phyloP scores from a whole-genome alignment of 1,140 invertebrate species.

The Drosophila nigrodunni region DNA sequence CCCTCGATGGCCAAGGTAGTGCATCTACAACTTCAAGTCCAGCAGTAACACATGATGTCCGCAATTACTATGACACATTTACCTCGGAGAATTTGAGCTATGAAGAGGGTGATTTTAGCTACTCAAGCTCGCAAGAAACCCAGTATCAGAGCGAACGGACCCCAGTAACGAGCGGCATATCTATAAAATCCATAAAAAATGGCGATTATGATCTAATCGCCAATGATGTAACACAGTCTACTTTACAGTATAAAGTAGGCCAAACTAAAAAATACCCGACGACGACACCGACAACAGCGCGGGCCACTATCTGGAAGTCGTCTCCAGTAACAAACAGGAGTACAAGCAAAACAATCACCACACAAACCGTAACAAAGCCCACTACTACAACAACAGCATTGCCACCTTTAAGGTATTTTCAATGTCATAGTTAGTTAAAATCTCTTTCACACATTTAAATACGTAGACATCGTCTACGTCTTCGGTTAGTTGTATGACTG shows the following conservation, averaged over 20 bases:
- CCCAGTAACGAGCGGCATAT: slow-evolving; percentile 10
- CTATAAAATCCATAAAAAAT: slow-evolving; percentile 18
- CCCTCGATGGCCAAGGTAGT: slow-evolving; percentile 38
- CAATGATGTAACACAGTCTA: slow-evolving; percentile 43
- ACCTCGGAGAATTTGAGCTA: slow-evolving; percentile 37
- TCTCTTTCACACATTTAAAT: not conserved
- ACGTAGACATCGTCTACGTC: slow-evolving; percentile 21
- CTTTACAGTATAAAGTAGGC: slow-evolving; percentile 20
- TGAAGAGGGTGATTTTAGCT: slow-evolving; percentile 56
- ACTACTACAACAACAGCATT: slow-evolving; percentile 52
- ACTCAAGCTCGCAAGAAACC: slow-evolving; percentile 58
- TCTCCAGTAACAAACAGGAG: slow-evolving; percentile 29
- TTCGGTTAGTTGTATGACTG: slow-evolving; percentile 6
- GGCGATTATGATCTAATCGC: slow-evolving; percentile 58
- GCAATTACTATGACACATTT: slow-evolving; percentile 60
- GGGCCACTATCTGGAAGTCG: slow-evolving; percentile 21
- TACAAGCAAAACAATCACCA: slow-evolving; percentile 49
- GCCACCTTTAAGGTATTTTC: slow-evolving; percentile 60
- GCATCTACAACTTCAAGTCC: slow-evolving; percentile 43
- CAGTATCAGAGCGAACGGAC: slow-evolving; percentile 52
- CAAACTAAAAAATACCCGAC: slow-evolving; percentile 23
- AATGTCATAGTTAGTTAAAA: slow-evolving; percentile 14
- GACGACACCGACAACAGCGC: slow-evolving; percentile 20
- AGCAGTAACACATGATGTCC: slow-evolving; percentile 42
- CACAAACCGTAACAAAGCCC: slow-evolving; percentile 51